These are phyloP conservation scores for Listrodromus nycthemerus DNA, from an alignment of 2,888 invertebrate genomes.

Conservation along the genomic window DNA sequence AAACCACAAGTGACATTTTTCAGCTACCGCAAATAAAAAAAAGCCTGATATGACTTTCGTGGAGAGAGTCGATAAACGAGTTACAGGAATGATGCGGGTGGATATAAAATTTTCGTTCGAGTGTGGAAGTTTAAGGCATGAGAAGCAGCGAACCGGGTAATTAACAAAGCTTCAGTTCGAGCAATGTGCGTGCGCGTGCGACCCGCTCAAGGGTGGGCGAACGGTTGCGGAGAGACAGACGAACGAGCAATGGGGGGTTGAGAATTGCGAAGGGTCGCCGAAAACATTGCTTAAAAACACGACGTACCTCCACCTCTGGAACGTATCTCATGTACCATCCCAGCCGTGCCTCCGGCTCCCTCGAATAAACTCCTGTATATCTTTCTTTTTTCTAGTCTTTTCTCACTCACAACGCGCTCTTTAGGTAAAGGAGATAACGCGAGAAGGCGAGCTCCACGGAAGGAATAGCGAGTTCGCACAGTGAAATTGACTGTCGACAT, in stretches of 20 bases:
- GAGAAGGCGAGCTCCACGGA: not conserved
- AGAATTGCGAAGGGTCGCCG: constrained; percentile 40
- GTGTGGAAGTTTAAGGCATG: constrained; percentile 73
- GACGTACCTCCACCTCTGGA: constrained; percentile 39
- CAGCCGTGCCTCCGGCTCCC: constrained; percentile 20
- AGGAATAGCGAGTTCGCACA: not conserved
- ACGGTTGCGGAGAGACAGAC: not conserved
- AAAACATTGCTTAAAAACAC: constrained; percentile 57
- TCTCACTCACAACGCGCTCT: constrained; percentile 19
- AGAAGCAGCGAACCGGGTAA: constrained; percentile 75
- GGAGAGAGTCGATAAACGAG: not conserved
- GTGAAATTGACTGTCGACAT: not conserved
- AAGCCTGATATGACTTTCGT: not conserved
- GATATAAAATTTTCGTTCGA: constrained; percentile 66
- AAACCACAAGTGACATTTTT: not conserved
- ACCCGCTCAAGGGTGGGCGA: not conserved
- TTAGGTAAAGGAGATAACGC: not conserved
- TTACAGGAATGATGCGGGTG: constrained; percentile 27
- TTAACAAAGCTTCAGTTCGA: constrained; percentile 74
- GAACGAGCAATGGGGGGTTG: constrained; percentile 12
- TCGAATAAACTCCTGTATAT: constrained; percentile 18
- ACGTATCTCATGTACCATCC: constrained; percentile 25
- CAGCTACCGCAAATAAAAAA: not conserved
- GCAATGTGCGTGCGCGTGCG: constrained; percentile 32
- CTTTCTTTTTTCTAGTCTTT: constrained; percentile 10